These are phyloP conservation scores for Lagodon rhomboides DNA, from an alignment of 2,797 vertebrate genomes.

Conservation along the genomic window DNA sequence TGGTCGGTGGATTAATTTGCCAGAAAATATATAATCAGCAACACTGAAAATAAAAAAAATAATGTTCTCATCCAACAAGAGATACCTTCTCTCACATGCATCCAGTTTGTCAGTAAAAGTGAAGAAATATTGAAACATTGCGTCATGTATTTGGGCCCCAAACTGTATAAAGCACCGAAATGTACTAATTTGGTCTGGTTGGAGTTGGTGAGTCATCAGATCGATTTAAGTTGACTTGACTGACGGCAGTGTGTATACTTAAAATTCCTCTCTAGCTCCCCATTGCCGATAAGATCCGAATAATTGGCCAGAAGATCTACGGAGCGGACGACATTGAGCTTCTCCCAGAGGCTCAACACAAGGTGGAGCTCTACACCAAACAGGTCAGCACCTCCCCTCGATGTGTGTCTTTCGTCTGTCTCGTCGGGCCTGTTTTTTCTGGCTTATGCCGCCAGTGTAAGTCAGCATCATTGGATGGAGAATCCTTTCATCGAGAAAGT, in stretches of 20 bases:
- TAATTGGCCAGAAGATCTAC: conserved; percentile 96
- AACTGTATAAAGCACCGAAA: background rate
- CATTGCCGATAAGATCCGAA: conserved; percentile 93
- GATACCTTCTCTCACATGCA: too few species aligned
- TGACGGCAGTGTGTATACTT: background rate
- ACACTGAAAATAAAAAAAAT: background rate
- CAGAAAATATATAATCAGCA: background rate
- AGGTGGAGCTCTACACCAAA: conserved; percentile 94
- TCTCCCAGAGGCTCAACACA: conserved; percentile 93
- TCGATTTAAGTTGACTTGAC: background rate
- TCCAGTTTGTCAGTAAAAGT: background rate
- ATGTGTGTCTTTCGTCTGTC: background rate
- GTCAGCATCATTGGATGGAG: background rate
- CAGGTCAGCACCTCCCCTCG: conserved; percentile 84
- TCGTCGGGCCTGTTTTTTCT: background rate
- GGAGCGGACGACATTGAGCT: conserved; percentile 96
- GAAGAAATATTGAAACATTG: background rate
- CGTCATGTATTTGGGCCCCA: background rate
- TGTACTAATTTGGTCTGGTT: background rate
- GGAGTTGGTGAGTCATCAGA: background rate
- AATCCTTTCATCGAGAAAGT: background rate
- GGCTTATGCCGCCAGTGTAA: background rate
- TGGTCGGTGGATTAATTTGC: background rate
- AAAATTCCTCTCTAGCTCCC: conserved; percentile 85
- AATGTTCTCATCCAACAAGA: background rate